These are phyloP conservation scores for Huso huso DNA, from an alignment of 2,797 vertebrate species.

Conservation along the genomic window DNA sequence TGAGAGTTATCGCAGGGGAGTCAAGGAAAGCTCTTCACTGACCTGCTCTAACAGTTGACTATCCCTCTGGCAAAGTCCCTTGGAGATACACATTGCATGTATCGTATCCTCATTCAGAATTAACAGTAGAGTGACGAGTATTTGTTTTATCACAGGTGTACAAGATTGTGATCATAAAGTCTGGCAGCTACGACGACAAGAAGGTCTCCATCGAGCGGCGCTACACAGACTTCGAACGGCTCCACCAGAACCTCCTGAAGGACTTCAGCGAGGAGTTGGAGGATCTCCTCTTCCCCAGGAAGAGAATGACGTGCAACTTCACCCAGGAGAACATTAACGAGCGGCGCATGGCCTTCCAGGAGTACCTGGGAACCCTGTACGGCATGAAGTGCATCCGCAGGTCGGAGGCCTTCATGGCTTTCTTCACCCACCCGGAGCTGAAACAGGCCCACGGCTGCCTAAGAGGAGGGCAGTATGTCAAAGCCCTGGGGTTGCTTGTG, in stretches of 20 bases:
- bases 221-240: constrained; percentile 73
- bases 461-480: constrained; percentile 70
- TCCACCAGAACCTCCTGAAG: constrained; percentile 68
- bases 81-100: no score
- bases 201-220: constrained; percentile 74
- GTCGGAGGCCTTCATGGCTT: constrained; percentile 57
- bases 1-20: no score
- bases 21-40: no score
- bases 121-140: no score
- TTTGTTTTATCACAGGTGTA: constrained; percentile 59
- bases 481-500: constrained; percentile 57
- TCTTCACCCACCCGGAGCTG: constrained; percentile 73
- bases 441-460: constrained; percentile 64
- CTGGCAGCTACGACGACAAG: constrained; percentile 76
- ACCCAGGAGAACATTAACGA: constrained; percentile 61
- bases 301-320: constrained; percentile 72
- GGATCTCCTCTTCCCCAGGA: constrained; percentile 73
- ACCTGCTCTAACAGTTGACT: no score
- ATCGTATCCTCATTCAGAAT: no score
- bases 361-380: constrained; percentile 71
- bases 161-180: constrained; percentile 76
- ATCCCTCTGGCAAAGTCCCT: no score
- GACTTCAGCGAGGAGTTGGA: constrained; percentile 79
- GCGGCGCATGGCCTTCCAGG: constrained; percentile 69
- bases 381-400: constrained; percentile 57